These are phyloP conservation scores for Latrodectus elegans DNA, from an alignment of 2,888 invertebrate genomes.

Conservation along the genomic window DNA sequence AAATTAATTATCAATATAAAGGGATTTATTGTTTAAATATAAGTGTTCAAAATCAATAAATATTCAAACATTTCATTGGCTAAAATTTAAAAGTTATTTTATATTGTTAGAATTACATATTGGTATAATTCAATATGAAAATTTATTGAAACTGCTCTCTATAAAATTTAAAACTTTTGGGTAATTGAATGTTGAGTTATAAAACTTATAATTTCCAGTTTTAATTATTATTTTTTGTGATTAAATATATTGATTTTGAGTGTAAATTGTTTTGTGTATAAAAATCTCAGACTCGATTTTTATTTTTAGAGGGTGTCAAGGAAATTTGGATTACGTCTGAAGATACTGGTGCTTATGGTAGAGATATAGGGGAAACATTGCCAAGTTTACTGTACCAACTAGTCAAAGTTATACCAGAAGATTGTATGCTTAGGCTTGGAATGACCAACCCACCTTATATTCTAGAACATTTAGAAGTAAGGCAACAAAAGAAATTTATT, in stretches of 20 bases:
- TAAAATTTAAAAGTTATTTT: no score
- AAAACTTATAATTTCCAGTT: no score
- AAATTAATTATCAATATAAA: no score
- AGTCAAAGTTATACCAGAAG: conserved; percentile 81
- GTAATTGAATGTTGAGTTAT: no score
- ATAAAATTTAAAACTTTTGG: no score
- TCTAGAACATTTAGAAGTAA: conserved; percentile 87
- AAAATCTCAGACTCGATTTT: neutral
- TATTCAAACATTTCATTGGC: no score
- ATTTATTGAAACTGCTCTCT: no score
- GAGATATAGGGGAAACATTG: conserved; percentile 91
- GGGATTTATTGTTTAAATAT: no score
- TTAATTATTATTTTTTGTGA: neutral
- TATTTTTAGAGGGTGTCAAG: conserved; percentile 86
- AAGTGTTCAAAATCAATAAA: no score
- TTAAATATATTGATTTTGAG: conserved; percentile 3
- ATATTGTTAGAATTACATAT: no score
- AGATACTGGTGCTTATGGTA: conserved; percentile 97
- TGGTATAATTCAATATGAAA: no score
- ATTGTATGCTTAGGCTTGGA: conserved; percentile 80
- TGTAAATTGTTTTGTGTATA: neutral
- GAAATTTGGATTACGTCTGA: conserved; percentile 99
- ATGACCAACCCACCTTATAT: conserved; percentile 99
- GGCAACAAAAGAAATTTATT: neutral
- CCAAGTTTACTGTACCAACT: conserved; percentile 89